Percentiles rank a stretch among this genome's conserved stretches.
Conservation (phyloP, 2,113 vertebrate genomes). For the Leptosomus discolor region DNA sequence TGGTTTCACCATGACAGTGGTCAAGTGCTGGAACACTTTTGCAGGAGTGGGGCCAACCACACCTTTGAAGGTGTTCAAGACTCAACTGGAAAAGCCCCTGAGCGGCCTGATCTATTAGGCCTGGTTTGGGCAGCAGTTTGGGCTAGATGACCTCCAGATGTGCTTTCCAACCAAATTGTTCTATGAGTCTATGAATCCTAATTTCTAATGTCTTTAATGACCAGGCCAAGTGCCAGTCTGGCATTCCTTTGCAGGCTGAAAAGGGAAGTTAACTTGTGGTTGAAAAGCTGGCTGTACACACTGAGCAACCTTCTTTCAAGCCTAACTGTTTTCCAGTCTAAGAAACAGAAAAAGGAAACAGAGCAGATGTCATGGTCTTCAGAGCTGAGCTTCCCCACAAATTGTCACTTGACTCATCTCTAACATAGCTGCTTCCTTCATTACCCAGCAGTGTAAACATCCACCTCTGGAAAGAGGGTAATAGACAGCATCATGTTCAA, state of each 20-base stretch:
- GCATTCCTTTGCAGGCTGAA: background rate
- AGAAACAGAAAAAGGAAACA: background rate
- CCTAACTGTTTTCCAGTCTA: background rate
- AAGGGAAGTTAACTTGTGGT: background rate
- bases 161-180: background rate
- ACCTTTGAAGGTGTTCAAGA: background rate
- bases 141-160: background rate
- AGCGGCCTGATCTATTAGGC: background rate
- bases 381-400: background rate
- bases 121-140: background rate
- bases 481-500: background rate
- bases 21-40: background rate
- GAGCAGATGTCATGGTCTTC: background rate
- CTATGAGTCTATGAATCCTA: background rate
- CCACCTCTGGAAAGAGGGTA: background rate
- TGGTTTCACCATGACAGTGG: background rate
- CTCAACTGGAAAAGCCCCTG: background rate
- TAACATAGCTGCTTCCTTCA: background rate
- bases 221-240: background rate
- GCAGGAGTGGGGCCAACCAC: background rate
- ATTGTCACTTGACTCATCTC: background rate
- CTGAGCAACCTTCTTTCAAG: background rate
- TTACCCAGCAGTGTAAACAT: background rate
- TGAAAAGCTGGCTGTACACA: background rate
- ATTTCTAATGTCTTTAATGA: background rate